phyloP scores from a whole-genome alignment of 2,113 vertebrate species.

The Pelodiscus sinensis region DNA sequence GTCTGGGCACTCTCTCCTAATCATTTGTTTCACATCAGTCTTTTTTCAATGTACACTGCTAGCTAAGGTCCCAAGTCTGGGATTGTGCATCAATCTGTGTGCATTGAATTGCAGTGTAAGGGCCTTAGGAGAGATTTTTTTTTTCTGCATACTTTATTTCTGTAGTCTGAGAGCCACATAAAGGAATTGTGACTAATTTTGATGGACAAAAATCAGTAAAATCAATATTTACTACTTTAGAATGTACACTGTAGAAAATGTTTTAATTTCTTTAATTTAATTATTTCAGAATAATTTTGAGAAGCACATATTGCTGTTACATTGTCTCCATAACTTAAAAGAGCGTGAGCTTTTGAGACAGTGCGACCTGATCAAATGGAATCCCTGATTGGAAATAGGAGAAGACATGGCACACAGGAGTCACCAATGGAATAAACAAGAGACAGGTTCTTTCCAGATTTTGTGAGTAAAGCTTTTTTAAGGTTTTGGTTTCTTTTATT shows the following conservation, averaged over 20 bases:
- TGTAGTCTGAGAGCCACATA: background rate
- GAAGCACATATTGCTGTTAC: background rate
- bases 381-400: background rate
- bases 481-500: slow-evolving; percentile 14
- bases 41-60: background rate
- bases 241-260: background rate
- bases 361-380: background rate
- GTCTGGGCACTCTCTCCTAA: rapidly evolving
- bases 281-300: slow-evolving; percentile 15
- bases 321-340: background rate
- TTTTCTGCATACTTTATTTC: background rate
- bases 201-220: background rate
- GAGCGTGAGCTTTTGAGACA: background rate
- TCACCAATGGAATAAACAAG: background rate
- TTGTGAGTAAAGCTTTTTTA: slow-evolving; percentile 19
- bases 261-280: background rate
- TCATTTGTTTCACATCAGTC: background rate
- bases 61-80: background rate
- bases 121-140: background rate
- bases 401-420: background rate
- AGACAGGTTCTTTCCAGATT: background rate
- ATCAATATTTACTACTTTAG: background rate
- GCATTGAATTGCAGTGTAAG: background rate
- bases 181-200: background rate
- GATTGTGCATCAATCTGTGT: background rate